Conservation (phyloP, 2,113 vertebrate genomes). For the Chloroceryle aenea region DNA sequence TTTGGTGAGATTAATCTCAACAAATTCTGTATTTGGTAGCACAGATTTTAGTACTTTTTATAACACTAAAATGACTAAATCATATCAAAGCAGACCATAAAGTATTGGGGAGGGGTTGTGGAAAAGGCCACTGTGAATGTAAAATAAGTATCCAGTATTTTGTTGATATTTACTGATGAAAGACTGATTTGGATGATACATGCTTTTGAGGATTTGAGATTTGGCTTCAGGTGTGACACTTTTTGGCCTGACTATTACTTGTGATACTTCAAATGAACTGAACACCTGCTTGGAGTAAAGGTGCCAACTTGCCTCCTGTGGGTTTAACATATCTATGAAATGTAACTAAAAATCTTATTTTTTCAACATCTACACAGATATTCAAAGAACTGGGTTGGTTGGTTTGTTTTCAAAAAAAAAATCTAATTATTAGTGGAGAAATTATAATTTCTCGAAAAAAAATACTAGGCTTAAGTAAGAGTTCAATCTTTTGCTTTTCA, state of each 20-base stretch:
- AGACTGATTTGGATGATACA: not conserved
- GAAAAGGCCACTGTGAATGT: not conserved
- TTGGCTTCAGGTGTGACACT: not conserved
- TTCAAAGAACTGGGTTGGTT: not conserved
- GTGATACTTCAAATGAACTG: not conserved
- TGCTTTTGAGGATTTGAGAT: not conserved
- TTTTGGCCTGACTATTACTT: not conserved
- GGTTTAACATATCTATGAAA: not conserved
- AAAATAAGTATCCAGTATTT: not conserved
- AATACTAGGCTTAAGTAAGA: not conserved
- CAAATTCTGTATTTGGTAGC: not conserved
- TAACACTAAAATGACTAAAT: not conserved
- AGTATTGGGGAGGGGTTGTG: rapidly evolving
- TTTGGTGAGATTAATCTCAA: not conserved
- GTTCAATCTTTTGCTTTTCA: not conserved
- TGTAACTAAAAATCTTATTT: not conserved
- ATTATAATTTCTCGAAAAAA: not conserved
- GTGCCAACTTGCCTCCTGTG: not conserved
- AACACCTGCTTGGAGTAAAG: not conserved
- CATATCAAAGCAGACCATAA: not conserved
- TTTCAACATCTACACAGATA: not conserved
- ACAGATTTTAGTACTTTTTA: not conserved
- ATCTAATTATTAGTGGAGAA: not conserved
- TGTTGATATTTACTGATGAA: not conserved
- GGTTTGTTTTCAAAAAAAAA: not conserved